A percentile compares a stretch with the other conserved stretches of the same genome.
phyloP scores from a whole-genome alignment of 1,140 invertebrate genomes.

The Papilio aristodemus region DNA sequence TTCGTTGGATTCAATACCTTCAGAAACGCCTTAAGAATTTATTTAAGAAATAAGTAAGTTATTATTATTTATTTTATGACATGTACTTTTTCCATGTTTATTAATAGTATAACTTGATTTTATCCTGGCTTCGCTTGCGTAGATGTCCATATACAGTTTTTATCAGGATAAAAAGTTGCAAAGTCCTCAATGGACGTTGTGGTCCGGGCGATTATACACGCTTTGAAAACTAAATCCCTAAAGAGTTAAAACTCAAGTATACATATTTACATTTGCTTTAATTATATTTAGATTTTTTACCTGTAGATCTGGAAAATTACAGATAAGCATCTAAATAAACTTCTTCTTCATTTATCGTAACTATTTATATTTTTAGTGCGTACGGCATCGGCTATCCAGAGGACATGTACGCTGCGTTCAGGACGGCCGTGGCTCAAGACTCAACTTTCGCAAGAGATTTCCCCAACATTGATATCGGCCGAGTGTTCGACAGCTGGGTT shows the following conservation, averaged over 20 bases:
- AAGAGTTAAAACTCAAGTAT: no score
- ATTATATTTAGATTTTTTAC: no score
- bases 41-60: slow-evolving; percentile 79
- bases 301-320: no score
- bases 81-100: slow-evolving; percentile 7
- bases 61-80: slow-evolving; percentile 4
- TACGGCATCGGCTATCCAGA: slow-evolving; percentile 82
- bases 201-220: no score
- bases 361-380: slow-evolving; percentile 59
- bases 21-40: slow-evolving; percentile 81
- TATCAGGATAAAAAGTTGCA: no score
- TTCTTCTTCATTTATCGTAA: not conserved
- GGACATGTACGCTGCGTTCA: slow-evolving; percentile 83
- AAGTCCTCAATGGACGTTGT: no score
- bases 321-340: no score
- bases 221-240: no score
- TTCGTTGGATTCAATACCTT: slow-evolving; percentile 86
- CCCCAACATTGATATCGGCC: slow-evolving; percentile 67
- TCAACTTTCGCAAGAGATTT: slow-evolving; percentile 83
- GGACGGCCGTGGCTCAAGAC: slow-evolving; percentile 84
- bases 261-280: no score
- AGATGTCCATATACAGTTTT: no score
- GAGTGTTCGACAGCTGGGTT: slow-evolving; percentile 87
- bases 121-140: no score
- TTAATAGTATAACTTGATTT: no score